These are phyloP conservation scores for Lydus trimaculatus DNA, from an alignment of 2,888 invertebrate genomes.

Conservation along the genomic window DNA sequence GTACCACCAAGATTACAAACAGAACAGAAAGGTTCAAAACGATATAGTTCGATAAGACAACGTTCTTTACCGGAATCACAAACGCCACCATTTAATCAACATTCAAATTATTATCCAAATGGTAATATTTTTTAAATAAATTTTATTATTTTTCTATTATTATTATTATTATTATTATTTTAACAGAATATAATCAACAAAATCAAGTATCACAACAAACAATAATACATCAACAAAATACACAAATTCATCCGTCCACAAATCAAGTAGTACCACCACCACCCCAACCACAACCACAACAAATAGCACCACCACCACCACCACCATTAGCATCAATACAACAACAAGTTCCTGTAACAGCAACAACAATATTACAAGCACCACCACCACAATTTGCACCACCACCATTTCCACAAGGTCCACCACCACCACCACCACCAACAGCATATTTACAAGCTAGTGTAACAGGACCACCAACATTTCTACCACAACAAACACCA, in stretches of 20 bases:
- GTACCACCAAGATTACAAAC: constrained; percentile 57
- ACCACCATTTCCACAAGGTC: constrained; percentile 48
- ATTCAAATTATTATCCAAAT: constrained; percentile 53
- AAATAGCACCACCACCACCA: constrained; percentile 38
- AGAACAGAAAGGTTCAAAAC: constrained; percentile 63
- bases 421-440: constrained; percentile 40
- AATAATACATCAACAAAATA: constrained; percentile 34
- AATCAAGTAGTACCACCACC: constrained; percentile 38
- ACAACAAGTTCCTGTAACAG: constrained; percentile 51
- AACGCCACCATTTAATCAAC: constrained; percentile 50
- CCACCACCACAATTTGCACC: constrained; percentile 52
- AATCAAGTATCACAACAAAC: constrained; percentile 39
- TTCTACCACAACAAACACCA: constrained; percentile 46
- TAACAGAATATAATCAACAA: constrained; percentile 51
- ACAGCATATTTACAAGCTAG: background rate
- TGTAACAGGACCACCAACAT: constrained; percentile 42
- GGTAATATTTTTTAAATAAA: constrained; percentile 38
- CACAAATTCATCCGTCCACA: constrained; percentile 38
- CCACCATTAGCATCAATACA: constrained; percentile 42
- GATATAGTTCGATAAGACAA: constrained; percentile 66
- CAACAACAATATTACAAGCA: constrained; percentile 48
- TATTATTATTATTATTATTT: constrained; percentile 14
- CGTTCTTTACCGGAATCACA: constrained; percentile 66
- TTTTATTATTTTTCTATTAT: background rate
- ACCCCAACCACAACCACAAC: too few species aligned